Conservation (phyloP, 2,888 invertebrate genomes). For the Tinea semifulvella region DNA sequence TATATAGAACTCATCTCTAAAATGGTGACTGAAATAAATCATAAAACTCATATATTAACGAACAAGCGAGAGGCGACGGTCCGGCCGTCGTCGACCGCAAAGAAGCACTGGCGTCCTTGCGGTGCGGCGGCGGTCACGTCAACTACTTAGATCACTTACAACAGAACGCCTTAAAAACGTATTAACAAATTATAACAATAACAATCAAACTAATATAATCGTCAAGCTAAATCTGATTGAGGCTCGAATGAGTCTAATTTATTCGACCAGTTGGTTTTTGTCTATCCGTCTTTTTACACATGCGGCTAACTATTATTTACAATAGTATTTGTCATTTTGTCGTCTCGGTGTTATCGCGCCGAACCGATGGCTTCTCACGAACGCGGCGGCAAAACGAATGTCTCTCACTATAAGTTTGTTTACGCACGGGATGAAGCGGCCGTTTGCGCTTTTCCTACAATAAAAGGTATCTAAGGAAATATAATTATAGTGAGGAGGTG, state of each 20-base stretch:
- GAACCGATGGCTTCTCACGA: conserved; percentile 66
- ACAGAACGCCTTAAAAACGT: conserved; percentile 27
- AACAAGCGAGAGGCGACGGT: conserved; percentile 49
- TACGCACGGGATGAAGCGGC: conserved; percentile 61
- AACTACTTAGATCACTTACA: conserved; percentile 22
- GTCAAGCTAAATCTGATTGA: conserved; percentile 56
- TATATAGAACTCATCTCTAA: conserved; percentile 62
- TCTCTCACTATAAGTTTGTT: conserved; percentile 59
- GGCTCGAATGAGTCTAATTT: conserved; percentile 60
- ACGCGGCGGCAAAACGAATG: conserved; percentile 49
- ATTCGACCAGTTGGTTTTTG: conserved; percentile 58
- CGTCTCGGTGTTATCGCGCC: conserved; percentile 52
- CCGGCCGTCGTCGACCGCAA: neutral
- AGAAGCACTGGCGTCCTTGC: conserved; percentile 16
- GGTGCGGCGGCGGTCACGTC: conserved; percentile 19
- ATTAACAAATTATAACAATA: conserved; percentile 51
- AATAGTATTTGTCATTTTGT: conserved; percentile 45
- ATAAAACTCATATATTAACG: conserved; percentile 49
- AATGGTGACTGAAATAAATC: conserved; percentile 55
- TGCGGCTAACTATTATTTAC: conserved; percentile 65
- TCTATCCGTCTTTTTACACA: conserved; percentile 52
- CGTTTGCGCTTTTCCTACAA: conserved; percentile 61
- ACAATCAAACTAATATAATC: conserved; percentile 50
- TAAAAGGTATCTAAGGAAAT: conserved; percentile 65
- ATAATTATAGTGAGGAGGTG: conserved; percentile 65